Evolutionary conservation across 2,888 invertebrate species (phyloP), one percentile per base, ranked within the genome.

Genomic region (Plusia festucae): DNA sequence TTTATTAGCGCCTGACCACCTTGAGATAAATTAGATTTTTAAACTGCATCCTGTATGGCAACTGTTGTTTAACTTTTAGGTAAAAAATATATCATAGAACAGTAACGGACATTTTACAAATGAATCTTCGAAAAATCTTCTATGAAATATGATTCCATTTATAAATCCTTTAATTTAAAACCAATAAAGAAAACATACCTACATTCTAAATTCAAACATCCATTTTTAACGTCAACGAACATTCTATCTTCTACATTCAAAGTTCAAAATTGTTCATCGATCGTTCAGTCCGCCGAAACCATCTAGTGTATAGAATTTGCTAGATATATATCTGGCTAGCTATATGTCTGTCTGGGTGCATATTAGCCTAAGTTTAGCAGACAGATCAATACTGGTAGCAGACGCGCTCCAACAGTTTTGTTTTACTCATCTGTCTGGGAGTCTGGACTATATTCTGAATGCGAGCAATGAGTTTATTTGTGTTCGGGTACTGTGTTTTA

Each of bases 361-460:
- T 73, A 75, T 68, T 68, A 71, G 62, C 72, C 68, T 65, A 68
- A 76, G 64, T 65, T 73, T 68, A 70, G 73, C 75, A 72, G 80
- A 79, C 79, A 60, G 79, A 79, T 79, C 78, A 77, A 79, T 79
- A 79, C 79, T 70, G 60, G 73, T 67, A 79, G 75, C 68, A 76
- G 79, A 73, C 79, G 70, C 72, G 65, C 70, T 70, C 61, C 60
- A 32, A 49, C 66, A 44, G 78, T 80, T 79, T 79, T 80, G 70
- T 80, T 79, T 78, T 76, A 71, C 65, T 70, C 76, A 75, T 73
- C 61, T 44, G 79, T 79, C 80, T 79, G 76, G 11, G n/a, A 13
- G 40, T 40, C 40, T 40, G 40, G 65, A 51, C 55, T 68, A 62
- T 59, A 59, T 66, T 73, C 75, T 73, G 61, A 73, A 74, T 24